Evolutionary conservation across 2,113 vertebrate species (phyloP).

Genomic region (Dendrocopos noguchii): DNA sequence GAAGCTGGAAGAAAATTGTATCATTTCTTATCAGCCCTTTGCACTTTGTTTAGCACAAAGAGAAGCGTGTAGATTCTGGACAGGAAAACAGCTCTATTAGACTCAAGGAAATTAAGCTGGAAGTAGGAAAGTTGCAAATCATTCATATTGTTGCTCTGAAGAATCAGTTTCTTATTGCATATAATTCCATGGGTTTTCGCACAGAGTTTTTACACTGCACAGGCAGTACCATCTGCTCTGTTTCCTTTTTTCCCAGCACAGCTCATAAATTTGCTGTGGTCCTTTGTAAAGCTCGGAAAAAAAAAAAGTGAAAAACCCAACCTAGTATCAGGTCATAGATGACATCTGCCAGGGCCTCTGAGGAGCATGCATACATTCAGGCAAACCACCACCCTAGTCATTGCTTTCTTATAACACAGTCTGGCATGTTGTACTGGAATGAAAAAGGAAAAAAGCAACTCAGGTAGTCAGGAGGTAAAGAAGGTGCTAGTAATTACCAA

Average conservation of each 20-base stretch:
- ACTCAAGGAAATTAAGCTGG: neutral
- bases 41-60: neutral
- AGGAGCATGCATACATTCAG: accelerated
- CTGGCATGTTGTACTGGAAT: neutral
- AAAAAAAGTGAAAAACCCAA: neutral
- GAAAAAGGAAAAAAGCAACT: neutral
- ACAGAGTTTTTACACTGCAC: accelerated
- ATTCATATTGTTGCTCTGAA: neutral
- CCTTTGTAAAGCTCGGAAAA: neutral
- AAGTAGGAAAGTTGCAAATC: neutral
- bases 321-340: accelerated
- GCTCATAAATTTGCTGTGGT: neutral
- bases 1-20: neutral
- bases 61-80: neutral
- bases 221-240: neutral
- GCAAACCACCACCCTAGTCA: neutral
- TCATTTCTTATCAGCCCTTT: neutral
- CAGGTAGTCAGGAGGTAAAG: neutral
- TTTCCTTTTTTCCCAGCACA: neutral
- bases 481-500: neutral
- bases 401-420: neutral
- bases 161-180: neutral
- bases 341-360: neutral
- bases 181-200: neutral
- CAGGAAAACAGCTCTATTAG: neutral